phyloP scores from a whole-genome alignment of 2,113 vertebrate species.

The Zosterops japonicus region DNA sequence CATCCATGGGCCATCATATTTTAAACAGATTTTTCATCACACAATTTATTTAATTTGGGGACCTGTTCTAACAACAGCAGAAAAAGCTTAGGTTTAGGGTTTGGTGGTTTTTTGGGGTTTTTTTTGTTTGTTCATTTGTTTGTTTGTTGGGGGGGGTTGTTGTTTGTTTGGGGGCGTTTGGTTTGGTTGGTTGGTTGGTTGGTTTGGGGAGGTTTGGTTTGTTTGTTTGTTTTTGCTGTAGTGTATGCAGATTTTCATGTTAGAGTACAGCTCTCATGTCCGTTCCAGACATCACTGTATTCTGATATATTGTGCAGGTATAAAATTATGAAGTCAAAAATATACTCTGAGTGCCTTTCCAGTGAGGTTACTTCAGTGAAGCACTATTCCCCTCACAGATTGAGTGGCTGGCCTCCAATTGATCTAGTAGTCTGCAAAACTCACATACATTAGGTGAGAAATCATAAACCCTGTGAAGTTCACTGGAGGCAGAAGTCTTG shows the following conservation, averaged over 20 bases:
- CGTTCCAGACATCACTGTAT: background rate
- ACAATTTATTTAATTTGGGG: background rate
- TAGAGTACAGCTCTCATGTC: background rate
- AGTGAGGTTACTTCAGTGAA: background rate
- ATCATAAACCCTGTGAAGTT: background rate
- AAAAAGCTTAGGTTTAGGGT: background rate
- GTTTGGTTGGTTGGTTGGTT: no score
- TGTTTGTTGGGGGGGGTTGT: background rate
- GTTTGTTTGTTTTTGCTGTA: background rate
- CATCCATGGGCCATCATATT: accelerated
- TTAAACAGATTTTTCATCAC: background rate
- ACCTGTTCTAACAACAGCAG: background rate
- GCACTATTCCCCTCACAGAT: background rate
- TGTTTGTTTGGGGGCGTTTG: background rate
- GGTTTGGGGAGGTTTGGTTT: no score
- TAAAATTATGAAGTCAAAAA: background rate
- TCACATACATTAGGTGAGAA: background rate
- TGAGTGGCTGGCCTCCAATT: background rate
- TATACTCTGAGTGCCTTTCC: background rate
- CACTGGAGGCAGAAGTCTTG: background rate
- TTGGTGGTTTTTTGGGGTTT: background rate
- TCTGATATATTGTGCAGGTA: background rate
- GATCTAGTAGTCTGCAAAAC: background rate
- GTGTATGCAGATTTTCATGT: background rate
- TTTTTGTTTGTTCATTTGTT: background rate